Conservation (phyloP, 2,113 vertebrate species). For the Pterocles gutturalis region DNA sequence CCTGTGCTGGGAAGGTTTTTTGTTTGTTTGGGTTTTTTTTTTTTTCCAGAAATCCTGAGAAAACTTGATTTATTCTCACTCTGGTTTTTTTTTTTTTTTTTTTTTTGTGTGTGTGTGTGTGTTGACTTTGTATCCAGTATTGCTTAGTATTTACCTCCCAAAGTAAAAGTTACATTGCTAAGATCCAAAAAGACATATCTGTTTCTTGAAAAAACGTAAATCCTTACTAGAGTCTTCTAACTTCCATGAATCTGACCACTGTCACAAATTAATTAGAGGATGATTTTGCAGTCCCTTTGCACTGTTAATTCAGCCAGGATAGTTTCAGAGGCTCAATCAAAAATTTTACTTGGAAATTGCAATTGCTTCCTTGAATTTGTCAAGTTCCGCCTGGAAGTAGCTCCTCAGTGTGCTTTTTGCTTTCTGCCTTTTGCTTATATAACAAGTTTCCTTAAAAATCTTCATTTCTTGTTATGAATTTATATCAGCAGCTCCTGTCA, state of each 20-base stretch:
- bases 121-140: not conserved
- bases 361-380: not conserved
- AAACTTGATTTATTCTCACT: not conserved
- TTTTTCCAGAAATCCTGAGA: not conserved
- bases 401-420: not conserved
- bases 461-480: not conserved
- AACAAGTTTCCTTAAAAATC: not conserved
- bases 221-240: not conserved
- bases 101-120: not conserved
- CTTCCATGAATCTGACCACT: not conserved
- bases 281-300: not conserved
- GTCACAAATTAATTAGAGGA: not conserved
- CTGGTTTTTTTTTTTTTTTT: too few relatives aligned
- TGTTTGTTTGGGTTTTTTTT: not conserved
- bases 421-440: not conserved
- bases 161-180: not conserved
- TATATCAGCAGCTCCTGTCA: not conserved
- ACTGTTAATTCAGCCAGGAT: not conserved
- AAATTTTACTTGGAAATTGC: not conserved
- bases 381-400: not conserved
- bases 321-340: not conserved
- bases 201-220: not conserved
- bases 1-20: not conserved
- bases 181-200: not conserved
- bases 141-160: not conserved